Evolutionary conservation across 2,888 invertebrate genomes (phyloP), one percentile per base, ranked within the genome.

Genomic region (Metopia argyrocephala): DNA sequence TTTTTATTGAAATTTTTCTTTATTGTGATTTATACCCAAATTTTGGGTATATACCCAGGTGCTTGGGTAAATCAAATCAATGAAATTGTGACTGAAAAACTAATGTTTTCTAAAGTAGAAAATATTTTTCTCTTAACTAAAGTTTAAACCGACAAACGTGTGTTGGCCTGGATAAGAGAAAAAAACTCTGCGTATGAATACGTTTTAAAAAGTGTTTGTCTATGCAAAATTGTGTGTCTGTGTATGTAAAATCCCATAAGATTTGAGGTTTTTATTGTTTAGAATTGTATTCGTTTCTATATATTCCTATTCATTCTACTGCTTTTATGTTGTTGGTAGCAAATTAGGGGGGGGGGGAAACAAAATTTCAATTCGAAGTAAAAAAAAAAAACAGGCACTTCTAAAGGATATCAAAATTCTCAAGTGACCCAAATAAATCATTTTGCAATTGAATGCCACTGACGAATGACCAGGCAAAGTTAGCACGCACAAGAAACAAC

Each of bases 361-460:
- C 38, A 38, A 12, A 3, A 9, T 12, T 15, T 38, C 38, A 15
- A 9, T 12, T 15, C 9, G 3, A 38, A 38, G 3, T 15, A 38
- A 38, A 38, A 38, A 38, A 71, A 69, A 31, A 15, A 4, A 15
- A 38, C 0, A 9, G 9, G 12, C 7, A 12, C 38, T 38, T 12
- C 38, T 12, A 15, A 38, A 38, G 45, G 71, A 52, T 75, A 82
- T 68, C 57, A 74, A 76, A 84, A 85, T 83, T 85, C 83, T 84
- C 86, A 87, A 87, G 86, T 87, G 85, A 87, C 84, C 87, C 85
- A 86, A 85, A 89, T 89, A 89, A 89, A 89, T 89, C 89, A 89
- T 87, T 87, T 85, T 85, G 85, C 84, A 86, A 87, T 87, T 87
- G 85, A 85, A 86, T 85, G 85, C 82, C 84, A 78, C 68, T 81